Evolutionary conservation across 2,113 vertebrate species (phyloP), one percentile per base, ranked within the genome.

Genomic region (Sakesphorus luctuosus): DNA sequence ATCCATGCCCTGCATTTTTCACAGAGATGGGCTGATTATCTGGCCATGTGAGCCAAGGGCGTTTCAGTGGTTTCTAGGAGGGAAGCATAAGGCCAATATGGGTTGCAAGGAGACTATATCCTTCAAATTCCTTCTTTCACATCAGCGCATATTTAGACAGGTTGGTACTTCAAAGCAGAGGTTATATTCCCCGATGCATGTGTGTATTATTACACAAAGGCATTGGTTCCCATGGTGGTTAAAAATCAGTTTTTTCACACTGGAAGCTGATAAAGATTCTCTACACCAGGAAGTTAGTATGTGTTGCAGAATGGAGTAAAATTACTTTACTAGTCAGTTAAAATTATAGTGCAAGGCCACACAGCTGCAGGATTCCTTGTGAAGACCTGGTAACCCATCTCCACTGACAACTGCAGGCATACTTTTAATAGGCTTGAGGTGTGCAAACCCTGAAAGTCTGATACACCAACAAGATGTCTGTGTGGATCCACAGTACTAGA

Each of bases 381-480:
- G 29, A 47, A 38, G 9, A 25, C 25, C 9, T 17, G 4, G 40
- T 52, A 66, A 24, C 2, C 10, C 7, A 4, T 23, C 6, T 43
- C 11, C 18, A 8, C 4, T 58, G 11, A 8, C n/a, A 47, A 3
- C 12, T 66, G 20, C 28, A 36, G 20, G 3, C 7, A 0, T 0
- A 43, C 29, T 23, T 84, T 52, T 74, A 29, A 26, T 6, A 24
- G 40, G 10, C 23, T 77, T 69, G 33, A 38, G 23, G 7, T 26
- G 7, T 5, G 4, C 26, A 43, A 35, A 11, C 7, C 7, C 24
- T 66, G 23, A 10, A 36, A 53, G 24, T 31, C 13, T 71, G 13
- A 24, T 5, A 50, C 6, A 52, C 20, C 38, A 77, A 20, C 4
- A 12, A 0, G 2, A 12, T 1, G 0, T 18, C 24, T 40, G 4